Evolutionary conservation across 2,888 invertebrate species (phyloP).

Genomic region (Cryptocheilus praepositus): DNA sequence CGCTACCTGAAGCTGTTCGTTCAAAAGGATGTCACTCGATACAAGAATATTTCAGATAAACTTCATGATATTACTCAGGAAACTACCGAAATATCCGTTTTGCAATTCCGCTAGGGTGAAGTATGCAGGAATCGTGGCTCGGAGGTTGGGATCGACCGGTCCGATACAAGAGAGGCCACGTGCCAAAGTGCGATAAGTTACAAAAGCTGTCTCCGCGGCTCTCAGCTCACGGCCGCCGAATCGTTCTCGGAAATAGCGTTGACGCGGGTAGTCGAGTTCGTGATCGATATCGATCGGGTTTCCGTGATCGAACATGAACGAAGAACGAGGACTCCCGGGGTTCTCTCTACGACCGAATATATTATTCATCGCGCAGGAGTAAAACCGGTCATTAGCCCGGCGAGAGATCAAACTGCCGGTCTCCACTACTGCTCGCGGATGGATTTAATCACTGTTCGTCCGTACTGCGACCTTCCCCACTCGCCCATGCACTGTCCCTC

Average conservation of each 20-base stretch:
- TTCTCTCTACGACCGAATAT: no score
- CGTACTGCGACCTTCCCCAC: no score
- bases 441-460: no score
- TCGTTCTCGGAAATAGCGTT: slow-evolving; percentile 19
- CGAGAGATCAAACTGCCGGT: no score
- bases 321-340: no score
- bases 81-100: slow-evolving; percentile 8
- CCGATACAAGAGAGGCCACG: slow-evolving; percentile 11
- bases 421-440: no score
- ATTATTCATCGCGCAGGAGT: slow-evolving; percentile 1
- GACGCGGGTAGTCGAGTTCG: not conserved
- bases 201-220: slow-evolving; percentile 18
- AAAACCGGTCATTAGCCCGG: no score
- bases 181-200: slow-evolving; percentile 21
- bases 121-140: slow-evolving; percentile 10
- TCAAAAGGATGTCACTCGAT: not conserved
- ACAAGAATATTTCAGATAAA: no score
- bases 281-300: not conserved
- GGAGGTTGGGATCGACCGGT: not conserved
- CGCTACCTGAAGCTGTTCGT: not conserved
- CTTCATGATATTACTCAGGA: no score
- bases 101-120: slow-evolving; percentile 15
- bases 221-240: not conserved
- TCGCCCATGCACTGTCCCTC: no score
- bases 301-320: no score